These are phyloP conservation scores for Heliconius congener DNA, from an alignment of 1,140 invertebrate genomes.

Conservation along the genomic window DNA sequence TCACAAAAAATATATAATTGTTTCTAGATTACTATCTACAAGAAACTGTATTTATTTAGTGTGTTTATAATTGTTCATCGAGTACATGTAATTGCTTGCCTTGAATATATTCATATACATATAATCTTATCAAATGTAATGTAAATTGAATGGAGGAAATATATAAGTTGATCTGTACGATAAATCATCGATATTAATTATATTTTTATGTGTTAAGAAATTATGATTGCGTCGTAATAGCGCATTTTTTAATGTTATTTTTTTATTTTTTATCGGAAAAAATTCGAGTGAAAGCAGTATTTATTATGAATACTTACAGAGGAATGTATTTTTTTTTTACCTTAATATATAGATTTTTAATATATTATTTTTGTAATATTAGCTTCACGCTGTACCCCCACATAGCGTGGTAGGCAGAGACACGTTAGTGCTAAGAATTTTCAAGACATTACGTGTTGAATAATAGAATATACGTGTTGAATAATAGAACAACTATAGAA, in stretches of 20 bases:
- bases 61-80: constrained; percentile 34
- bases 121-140: constrained; percentile 43
- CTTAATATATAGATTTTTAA: too few relatives aligned
- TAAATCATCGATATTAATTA: background rate
- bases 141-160: constrained; percentile 33
- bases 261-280: background rate
- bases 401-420: too few relatives aligned
- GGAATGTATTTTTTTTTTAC: too few relatives aligned
- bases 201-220: background rate
- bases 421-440: too few relatives aligned
- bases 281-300: too few relatives aligned
- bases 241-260: background rate
- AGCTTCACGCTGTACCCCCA: too few relatives aligned
- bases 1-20: background rate
- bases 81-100: constrained; percentile 42
- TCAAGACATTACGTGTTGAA: too few relatives aligned
- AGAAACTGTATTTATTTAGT: constrained; percentile 22
- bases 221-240: too few relatives aligned
- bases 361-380: too few relatives aligned
- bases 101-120: constrained; percentile 30
- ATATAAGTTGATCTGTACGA: background rate
- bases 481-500: too few relatives aligned
- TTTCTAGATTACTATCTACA: background rate
- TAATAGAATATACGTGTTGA: too few relatives aligned
- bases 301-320: too few relatives aligned